phyloP scores from a whole-genome alignment of 2,888 invertebrate species.

The Rhamphomyia laevipes region DNA sequence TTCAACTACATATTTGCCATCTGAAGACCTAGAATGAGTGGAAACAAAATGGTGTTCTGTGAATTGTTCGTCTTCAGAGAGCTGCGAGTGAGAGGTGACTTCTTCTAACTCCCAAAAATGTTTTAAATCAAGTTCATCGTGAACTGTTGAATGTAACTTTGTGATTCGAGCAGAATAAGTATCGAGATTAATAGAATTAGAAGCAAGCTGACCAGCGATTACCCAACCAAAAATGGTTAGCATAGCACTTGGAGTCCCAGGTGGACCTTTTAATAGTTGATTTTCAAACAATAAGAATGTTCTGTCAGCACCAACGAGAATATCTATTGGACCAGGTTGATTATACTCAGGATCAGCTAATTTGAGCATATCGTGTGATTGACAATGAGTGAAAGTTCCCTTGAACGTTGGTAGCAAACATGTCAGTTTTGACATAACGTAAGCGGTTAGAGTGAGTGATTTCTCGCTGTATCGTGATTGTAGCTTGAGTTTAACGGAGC shows the following conservation, averaged over 20 bases:
- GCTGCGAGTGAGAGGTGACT: too few species aligned
- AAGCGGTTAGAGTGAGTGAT: neutral
- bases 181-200: neutral
- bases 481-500: conserved; percentile 1
- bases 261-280: conserved; percentile 1
- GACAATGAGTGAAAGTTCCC: too few species aligned
- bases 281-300: conserved; percentile 8
- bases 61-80: too few species aligned
- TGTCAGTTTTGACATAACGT: conserved; percentile 6
- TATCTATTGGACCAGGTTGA: conserved; percentile 10
- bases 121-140: too few species aligned
- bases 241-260: conserved; percentile 6
- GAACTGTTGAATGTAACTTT: neutral
- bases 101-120: too few species aligned
- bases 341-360: conserved; percentile 13
- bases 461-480: neutral
- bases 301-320: conserved; percentile 12
- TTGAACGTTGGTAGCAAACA: neutral
- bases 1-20: conserved; percentile 10
- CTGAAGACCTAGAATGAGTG: conserved; percentile 5
- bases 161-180: neutral
- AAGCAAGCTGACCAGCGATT: too few species aligned
- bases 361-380: neutral
- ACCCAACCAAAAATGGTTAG: conserved; percentile 1
- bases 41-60: too few species aligned